Conservation (phyloP, 2,888 invertebrate genomes). For the Zygaena filipendulae region DNA sequence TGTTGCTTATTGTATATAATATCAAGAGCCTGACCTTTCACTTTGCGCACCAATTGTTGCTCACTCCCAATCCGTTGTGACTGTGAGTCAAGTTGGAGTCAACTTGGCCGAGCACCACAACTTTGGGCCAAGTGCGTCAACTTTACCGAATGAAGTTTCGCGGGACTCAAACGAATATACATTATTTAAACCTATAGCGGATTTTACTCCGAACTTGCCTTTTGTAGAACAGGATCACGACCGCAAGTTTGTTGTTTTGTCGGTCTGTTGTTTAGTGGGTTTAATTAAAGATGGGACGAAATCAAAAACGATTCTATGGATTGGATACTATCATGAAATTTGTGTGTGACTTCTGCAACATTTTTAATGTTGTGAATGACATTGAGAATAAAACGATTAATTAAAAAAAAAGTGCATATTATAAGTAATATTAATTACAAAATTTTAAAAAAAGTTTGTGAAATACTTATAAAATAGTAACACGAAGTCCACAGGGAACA, state of each 20-base stretch:
- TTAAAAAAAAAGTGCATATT: too few species aligned
- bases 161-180: constrained; percentile 52
- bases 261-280: constrained; percentile 30
- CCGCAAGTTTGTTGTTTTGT: constrained; percentile 49
- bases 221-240: constrained; percentile 50
- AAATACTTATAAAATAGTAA: too few species aligned
- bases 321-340: too few species aligned
- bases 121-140: too few species aligned
- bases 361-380: neutral
- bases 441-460: too few species aligned
- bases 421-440: too few species aligned
- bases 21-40: constrained; percentile 50
- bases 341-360: constrained; percentile 7
- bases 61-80: constrained; percentile 38
- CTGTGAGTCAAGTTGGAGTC: constrained; percentile 39
- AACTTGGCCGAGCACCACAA: constrained; percentile 43
- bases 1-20: too few species aligned
- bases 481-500: too few species aligned
- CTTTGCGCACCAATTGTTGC: constrained; percentile 48
- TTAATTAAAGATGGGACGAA: constrained; percentile 31
- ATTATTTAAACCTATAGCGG: constrained; percentile 47
- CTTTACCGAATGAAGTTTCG: too few species aligned
- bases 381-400: too few species aligned
- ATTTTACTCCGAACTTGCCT: constrained; percentile 45
- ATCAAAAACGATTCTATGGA: too few species aligned